Conservation (phyloP, 2,113 vertebrate genomes). For the Daubentonia madagascariensis region DNA sequence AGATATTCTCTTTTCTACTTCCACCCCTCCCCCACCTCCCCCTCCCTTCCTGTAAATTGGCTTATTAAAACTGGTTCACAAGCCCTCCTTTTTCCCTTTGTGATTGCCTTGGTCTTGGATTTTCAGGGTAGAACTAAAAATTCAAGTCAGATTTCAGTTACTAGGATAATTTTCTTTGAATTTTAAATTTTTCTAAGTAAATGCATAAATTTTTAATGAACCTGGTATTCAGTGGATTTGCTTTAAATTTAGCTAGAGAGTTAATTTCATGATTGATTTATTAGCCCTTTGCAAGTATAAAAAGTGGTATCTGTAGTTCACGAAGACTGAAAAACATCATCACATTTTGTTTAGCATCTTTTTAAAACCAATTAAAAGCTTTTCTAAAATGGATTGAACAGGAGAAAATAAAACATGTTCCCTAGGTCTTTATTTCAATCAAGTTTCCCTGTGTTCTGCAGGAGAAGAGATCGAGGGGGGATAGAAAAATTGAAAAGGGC, state of each 20-base stretch:
- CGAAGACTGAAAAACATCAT: slow-evolving; percentile 75
- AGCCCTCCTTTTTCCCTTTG: slow-evolving; percentile 63
- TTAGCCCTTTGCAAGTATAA: slow-evolving; percentile 73
- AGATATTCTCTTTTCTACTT: slow-evolving; percentile 52
- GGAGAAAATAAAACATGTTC: slow-evolving; percentile 84
- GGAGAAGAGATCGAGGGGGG: slow-evolving; percentile 83
- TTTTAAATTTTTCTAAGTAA: slow-evolving; percentile 75
- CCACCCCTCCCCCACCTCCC: slow-evolving; percentile 42
- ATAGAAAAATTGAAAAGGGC: slow-evolving; percentile 91
- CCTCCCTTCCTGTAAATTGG: slow-evolving; percentile 57
- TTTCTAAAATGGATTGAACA: slow-evolving; percentile 83
- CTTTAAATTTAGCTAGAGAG: slow-evolving; percentile 75
- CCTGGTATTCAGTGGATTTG: slow-evolving; percentile 60
- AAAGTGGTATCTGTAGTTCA: slow-evolving; percentile 75
- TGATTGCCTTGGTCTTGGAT: slow-evolving; percentile 51
- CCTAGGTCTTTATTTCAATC: slow-evolving; percentile 84
- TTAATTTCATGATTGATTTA: slow-evolving; percentile 76
- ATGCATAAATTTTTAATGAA: slow-evolving; percentile 76
- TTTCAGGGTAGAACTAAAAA: slow-evolving; percentile 74
- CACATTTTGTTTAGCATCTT: slow-evolving; percentile 81
- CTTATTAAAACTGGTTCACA: slow-evolving; percentile 74
- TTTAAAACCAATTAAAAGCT: slow-evolving; percentile 85
- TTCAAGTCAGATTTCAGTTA: slow-evolving; percentile 75
- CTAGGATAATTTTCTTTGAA: slow-evolving; percentile 79
- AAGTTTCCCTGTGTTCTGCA: slow-evolving; percentile 83